phyloP scores from a whole-genome alignment of 2,888 invertebrate species.

The Eupelmus urozonus region DNA sequence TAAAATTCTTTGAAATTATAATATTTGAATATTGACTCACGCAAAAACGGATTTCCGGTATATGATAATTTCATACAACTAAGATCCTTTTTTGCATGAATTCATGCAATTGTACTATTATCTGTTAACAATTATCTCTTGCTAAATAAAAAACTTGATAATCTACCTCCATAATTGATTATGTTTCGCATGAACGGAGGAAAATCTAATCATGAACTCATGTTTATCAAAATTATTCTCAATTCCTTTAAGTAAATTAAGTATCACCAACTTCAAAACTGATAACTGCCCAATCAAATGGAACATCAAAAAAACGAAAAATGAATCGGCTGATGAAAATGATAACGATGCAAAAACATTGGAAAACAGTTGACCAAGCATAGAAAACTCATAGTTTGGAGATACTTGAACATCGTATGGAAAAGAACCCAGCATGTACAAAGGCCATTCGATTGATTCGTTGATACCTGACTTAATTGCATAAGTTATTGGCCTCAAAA shows the following conservation, averaged over 20 bases:
- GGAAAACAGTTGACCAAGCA: constrained; percentile 64
- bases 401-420: constrained; percentile 65
- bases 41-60: too few species aligned
- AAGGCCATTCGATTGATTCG: constrained; percentile 52
- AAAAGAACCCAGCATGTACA: constrained; percentile 62
- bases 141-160: too few species aligned
- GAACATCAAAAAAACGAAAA: constrained; percentile 64
- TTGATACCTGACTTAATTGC: background rate
- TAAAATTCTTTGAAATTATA: too few species aligned
- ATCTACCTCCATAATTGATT: constrained; percentile 51
- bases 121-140: background rate
- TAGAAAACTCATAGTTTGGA: constrained; percentile 64
- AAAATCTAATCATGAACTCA: constrained; percentile 34
- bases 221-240: background rate
- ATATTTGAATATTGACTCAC: too few species aligned
- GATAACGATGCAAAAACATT: constrained; percentile 63
- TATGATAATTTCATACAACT: too few species aligned
- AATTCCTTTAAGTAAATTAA: constrained; percentile 30
- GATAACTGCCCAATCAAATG: constrained; percentile 69
- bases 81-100: too few species aligned
- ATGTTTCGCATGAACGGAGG: constrained; percentile 24
- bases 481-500: constrained; percentile 17
- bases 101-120: background rate
- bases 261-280: constrained; percentile 44
- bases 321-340: constrained; percentile 66